Base-by-base conservation (phyloP, 2,888 invertebrate genomes). In the Ichneumoninae sp. region DNA sequence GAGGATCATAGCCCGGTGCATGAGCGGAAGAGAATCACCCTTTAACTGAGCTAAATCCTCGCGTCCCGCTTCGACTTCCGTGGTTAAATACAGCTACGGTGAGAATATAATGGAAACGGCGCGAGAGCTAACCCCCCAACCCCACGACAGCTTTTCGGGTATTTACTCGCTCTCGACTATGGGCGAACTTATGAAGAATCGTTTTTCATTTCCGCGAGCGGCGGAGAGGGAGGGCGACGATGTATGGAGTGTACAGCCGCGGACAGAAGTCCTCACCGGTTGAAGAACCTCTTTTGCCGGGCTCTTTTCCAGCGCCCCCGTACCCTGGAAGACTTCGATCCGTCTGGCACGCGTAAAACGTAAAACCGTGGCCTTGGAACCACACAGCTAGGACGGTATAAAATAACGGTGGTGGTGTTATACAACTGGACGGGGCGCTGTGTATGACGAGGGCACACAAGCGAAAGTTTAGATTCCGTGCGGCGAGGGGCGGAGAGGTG, bases 281-380 rank as follows among this genome's bases (percentile, higher is more conserved):
- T 50, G 78, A 71, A 79, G 33, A 79, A 73, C 33, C 54, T 52
- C 36, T 50, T 65, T 36, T 44, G n/a, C 26, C 47, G 13, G 26
- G 44, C 13, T 47, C 13, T 47, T 33, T 74, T 44, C 36, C 75
- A 60, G 22, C 57, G 22, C 8, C 13, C 57, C 22, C 57, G 22
- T 1, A 22, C 26, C 57, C 19, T 16, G 4, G 26, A 57, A 26
- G 26, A 26, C 73, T 74, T 83, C 52, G 69, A 74, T 78, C 73
- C 73, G 69, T 78, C 83, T 74, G 74, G 52, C 30, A 50, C 73
- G 69, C 73, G 33, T 30, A 57, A 69, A 78, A 75, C 76, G 76
- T 80, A 66, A 71, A 66, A 22, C 76, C 71, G 65, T 83, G 71
- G 79, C 83, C 83, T 80, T 80, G 79, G 75, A 71, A 76, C 26